These are phyloP conservation scores for Chelon auratus DNA, from an alignment of 2,797 vertebrate species.

Conservation along the genomic window DNA sequence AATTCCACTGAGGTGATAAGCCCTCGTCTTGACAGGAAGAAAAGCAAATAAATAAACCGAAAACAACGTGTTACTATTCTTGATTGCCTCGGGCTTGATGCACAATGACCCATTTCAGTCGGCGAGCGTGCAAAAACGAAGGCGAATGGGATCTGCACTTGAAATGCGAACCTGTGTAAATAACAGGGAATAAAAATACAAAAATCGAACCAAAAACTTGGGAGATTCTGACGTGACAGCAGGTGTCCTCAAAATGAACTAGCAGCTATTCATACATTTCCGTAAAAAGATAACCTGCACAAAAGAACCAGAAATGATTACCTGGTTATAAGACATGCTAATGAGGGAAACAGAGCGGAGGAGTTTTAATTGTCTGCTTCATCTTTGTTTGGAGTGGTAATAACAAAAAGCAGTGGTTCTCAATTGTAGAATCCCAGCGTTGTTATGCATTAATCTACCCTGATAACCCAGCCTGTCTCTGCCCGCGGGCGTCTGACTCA, in stretches of 20 bases:
- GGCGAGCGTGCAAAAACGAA: slow-evolving; percentile 36
- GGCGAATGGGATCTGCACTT: slow-evolving; percentile 27
- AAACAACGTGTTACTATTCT: slow-evolving; percentile 43
- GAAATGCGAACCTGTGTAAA: slow-evolving; percentile 19
- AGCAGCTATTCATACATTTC: slow-evolving; percentile 27
- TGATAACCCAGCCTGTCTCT: slow-evolving; percentile 71
- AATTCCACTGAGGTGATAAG: slow-evolving; percentile 43
- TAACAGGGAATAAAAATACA: not conserved
- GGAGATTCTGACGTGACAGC: slow-evolving; percentile 5
- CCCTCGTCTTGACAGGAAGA: slow-evolving; percentile 25
- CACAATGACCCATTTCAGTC: slow-evolving; percentile 75
- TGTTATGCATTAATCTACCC: slow-evolving; percentile 66
- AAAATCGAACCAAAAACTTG: not conserved
- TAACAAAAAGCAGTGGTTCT: slow-evolving; percentile 40
- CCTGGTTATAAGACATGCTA: slow-evolving; percentile 32
- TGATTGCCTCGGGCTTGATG: slow-evolving; percentile 48
- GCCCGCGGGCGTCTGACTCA: slow-evolving; percentile 77
- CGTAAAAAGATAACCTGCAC: not conserved
- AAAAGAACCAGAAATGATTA: slow-evolving; percentile 17
- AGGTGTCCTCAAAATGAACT: slow-evolving; percentile 52
- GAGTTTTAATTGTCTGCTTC: slow-evolving; percentile 36
- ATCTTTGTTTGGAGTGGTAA: slow-evolving; percentile 50
- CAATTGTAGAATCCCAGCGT: slow-evolving; percentile 38
- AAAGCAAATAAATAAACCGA: slow-evolving; percentile 1
- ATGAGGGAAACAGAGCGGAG: slow-evolving; percentile 51